These are phyloP conservation scores for Sebastes dallii DNA, from an alignment of 2,797 vertebrate genomes.

Conservation along the genomic window DNA sequence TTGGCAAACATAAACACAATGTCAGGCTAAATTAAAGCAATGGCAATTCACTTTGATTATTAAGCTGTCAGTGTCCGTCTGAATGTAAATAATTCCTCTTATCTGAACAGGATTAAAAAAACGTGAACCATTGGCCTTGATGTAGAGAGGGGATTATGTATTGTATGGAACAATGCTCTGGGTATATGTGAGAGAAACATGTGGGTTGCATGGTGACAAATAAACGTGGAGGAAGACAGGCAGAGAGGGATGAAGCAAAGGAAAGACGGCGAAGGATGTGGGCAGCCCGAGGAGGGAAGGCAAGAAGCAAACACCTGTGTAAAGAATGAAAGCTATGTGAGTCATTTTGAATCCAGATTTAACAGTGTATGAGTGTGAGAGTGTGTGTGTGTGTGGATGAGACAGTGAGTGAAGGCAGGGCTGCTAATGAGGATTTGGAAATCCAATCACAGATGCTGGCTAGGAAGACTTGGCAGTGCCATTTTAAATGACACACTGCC, in stretches of 20 bases:
- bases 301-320: slow-evolving; percentile 64
- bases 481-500: slow-evolving; percentile 57
- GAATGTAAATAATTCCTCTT: slow-evolving; percentile 9
- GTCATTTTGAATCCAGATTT: slow-evolving; percentile 60
- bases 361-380: slow-evolving; percentile 34
- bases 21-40: not conserved
- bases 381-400: slow-evolving; percentile 35
- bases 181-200: slow-evolving; percentile 47
- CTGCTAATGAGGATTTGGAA: slow-evolving; percentile 65
- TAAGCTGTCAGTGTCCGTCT: not conserved
- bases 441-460: slow-evolving; percentile 49
- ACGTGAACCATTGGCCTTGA: slow-evolving; percentile 32
- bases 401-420: slow-evolving; percentile 51
- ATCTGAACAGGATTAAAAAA: slow-evolving; percentile 17
- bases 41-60: not conserved
- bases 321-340: slow-evolving; percentile 61
- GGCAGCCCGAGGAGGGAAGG: slow-evolving; percentile 58
- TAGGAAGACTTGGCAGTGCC: slow-evolving; percentile 50
- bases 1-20: not conserved
- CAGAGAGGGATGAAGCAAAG: slow-evolving; percentile 56
- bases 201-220: slow-evolving; percentile 70
- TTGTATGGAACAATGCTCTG: slow-evolving; percentile 29
- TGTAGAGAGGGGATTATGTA: slow-evolving; percentile 31
- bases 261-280: slow-evolving; percentile 60
- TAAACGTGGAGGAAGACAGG: slow-evolving; percentile 65